These are phyloP conservation scores for Acanthopleura granulata DNA, from an alignment of 2,888 invertebrate genomes.

Conservation along the genomic window DNA sequence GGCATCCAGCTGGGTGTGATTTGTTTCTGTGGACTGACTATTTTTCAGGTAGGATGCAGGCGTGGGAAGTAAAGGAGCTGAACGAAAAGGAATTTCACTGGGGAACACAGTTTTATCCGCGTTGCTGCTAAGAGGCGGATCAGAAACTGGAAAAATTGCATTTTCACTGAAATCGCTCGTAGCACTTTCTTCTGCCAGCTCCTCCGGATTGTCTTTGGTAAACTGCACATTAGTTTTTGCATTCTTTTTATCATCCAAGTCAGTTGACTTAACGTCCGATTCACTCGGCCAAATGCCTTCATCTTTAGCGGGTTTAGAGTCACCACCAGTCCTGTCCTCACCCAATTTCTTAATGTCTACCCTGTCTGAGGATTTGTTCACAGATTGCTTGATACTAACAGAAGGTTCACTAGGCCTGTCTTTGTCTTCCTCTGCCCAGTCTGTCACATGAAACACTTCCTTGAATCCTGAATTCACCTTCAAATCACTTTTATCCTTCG, in stretches of 20 bases:
- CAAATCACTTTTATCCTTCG: neutral
- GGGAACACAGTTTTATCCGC: slow-evolving; percentile 28
- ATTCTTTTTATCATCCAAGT: slow-evolving; percentile 28
- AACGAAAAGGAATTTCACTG: slow-evolving; percentile 29
- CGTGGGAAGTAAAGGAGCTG: neutral
- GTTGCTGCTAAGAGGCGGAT: slow-evolving; percentile 9
- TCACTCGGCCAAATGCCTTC: neutral
- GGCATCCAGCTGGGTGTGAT: neutral
- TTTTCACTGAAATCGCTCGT: neutral
- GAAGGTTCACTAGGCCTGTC: neutral
- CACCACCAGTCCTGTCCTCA: neutral
- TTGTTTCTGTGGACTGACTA: neutral
- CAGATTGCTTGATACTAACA: neutral
- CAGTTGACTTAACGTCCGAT: slow-evolving; percentile 18
- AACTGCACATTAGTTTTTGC: neutral
- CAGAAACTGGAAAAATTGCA: neutral
- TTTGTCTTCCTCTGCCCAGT: neutral
- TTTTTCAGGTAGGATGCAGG: neutral
- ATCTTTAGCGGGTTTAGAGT: neutral
- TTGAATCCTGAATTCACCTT: neutral
- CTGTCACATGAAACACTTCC: neutral
- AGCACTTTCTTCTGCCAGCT: slow-evolving; percentile 14
- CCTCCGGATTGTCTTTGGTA: neutral
- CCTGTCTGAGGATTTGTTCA: neutral
- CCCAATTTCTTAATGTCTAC: neutral